Evolutionary conservation across 1,140 invertebrate species (phyloP).

Genomic region (Scaptomyza montana): DNA sequence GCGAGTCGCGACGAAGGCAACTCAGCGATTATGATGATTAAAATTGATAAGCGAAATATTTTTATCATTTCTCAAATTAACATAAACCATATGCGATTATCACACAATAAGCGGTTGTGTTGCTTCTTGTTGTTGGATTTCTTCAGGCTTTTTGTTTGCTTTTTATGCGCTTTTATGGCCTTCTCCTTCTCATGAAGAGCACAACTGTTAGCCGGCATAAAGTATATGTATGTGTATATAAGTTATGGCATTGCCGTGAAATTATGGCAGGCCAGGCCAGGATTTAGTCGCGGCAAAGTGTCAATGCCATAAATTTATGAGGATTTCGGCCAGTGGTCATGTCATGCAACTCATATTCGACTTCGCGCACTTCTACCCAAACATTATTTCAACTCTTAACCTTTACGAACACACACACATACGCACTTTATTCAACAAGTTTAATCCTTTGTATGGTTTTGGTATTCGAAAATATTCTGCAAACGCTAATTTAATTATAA

Average conservation of each 20-base stretch:
- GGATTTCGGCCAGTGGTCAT: constrained; percentile 64
- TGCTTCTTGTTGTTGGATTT: constrained; percentile 29
- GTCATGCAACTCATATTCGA: constrained; percentile 39
- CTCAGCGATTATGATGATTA: constrained; percentile 78
- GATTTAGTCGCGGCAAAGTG: constrained; percentile 65
- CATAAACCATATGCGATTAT: constrained; percentile 81
- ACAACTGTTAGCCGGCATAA: constrained; percentile 20
- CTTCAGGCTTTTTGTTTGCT: constrained; percentile 58
- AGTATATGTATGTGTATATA: constrained; percentile 30
- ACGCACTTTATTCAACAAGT: not conserved
- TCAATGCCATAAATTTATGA: constrained; percentile 76
- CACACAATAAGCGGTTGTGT: constrained; percentile 67
- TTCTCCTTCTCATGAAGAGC: constrained; percentile 18
- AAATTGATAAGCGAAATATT: constrained; percentile 81
- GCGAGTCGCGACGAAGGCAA: constrained; percentile 63
- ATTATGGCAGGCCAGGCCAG: constrained; percentile 52
- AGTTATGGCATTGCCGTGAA: constrained; percentile 66
- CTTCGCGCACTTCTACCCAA: constrained; percentile 3
- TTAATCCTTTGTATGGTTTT: not conserved
- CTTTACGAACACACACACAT: not conserved
- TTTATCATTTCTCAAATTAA: constrained; percentile 80
- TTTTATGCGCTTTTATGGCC: constrained; percentile 76
- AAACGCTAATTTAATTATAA: not conserved
- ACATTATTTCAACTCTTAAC: constrained; percentile 48
- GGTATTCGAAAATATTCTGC: not conserved